Base-by-base conservation (phyloP, 2,888 invertebrate species). In the Sarcophaga subvicina region DNA sequence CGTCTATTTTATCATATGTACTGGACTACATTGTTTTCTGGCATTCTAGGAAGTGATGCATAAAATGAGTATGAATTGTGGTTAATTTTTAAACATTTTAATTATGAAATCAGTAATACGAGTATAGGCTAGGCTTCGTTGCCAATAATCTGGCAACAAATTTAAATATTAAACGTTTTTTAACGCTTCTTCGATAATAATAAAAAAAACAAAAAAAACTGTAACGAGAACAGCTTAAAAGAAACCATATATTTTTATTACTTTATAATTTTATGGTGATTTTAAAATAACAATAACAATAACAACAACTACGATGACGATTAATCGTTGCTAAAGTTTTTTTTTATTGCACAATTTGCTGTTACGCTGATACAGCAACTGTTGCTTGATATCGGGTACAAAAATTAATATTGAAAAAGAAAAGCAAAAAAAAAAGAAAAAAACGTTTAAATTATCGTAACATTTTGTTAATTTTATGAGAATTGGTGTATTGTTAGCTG, bases 221-320 rank as follows among this genome's bases (percentile, higher is more conserved):
- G 54, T 17, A 54, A 54, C 54, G 54, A 54, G 54, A 54, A 17
- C 54, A 27, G 69, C 79, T 84, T 84, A 70, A 79, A 70, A 60
- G 79, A 80, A 84, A 66, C 76, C 84, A 76, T 84, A 84, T 71
- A 76, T 76, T 84, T 84, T 84, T 84, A 84, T 84, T 80, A 64
- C 76, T 76, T 80, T 76, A 76, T 84, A 84, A 84, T 84, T 84
- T 84, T 71, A 80, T 84, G 63, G 49, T 64, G 37, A 80, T 76
- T 80, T 80, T 80, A 75, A 79, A 84, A 84, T 60, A 80, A 75
- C 83, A 84, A 84, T 60, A 80, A 80, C 83, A 84, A 84, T 60
- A 80, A 80, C 47, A 54, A 17, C 54, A 12, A 64, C 25, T 64
- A 27, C 17, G 0, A 27, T 66, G 59, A 63, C 64, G 75, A 84